These are phyloP conservation scores for Clamator glandarius DNA, from an alignment of 2,797 vertebrate genomes.

Conservation along the genomic window DNA sequence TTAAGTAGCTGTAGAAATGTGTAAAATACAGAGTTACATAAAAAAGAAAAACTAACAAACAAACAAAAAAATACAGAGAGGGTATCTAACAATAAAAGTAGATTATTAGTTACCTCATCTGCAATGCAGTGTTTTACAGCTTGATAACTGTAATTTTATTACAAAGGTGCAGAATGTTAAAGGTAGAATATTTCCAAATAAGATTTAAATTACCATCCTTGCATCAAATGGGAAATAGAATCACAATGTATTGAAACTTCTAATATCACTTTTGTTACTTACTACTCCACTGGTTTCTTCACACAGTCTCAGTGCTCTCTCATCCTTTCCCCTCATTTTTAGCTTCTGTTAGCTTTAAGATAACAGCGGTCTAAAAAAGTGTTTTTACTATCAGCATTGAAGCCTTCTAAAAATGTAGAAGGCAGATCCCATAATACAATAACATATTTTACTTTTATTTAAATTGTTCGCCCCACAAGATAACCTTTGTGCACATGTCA, in stretches of 20 bases:
- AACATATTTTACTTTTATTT: background rate
- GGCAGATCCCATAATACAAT: fast-evolving
- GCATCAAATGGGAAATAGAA: background rate
- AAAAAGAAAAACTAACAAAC: background rate
- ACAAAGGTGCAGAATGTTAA: background rate
- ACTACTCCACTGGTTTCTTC: background rate
- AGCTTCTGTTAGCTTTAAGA: background rate
- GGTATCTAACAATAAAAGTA: background rate
- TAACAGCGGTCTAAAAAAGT: fast-evolving
- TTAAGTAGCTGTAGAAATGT: background rate
- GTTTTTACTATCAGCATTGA: background rate
- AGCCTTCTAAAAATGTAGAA: background rate
- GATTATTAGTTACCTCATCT: background rate
- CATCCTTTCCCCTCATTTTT: background rate
- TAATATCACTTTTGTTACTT: background rate
- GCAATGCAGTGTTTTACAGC: background rate
- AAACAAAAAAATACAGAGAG: too few species aligned
- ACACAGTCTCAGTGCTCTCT: background rate
- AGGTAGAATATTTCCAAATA: background rate
- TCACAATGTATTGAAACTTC: background rate
- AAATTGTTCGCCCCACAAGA: background rate
- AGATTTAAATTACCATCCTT: background rate
- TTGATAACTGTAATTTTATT: background rate
- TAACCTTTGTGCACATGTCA: fast-evolving
- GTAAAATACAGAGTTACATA: background rate